Conservation (phyloP, 2,888 invertebrate species). For the Hartigia nigra region DNA sequence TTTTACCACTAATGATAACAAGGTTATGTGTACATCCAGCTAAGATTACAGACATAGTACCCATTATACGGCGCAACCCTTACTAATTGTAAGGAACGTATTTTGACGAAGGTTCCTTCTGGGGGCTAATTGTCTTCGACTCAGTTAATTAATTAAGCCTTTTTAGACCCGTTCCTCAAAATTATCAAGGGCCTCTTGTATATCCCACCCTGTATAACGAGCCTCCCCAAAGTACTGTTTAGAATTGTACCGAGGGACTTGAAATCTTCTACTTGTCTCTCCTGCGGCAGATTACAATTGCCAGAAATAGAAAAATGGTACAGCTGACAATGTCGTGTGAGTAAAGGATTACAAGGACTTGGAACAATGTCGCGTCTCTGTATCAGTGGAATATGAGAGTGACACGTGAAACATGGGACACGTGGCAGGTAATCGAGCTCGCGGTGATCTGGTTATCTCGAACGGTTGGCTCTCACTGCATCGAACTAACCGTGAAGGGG, state of each 20-base stretch:
- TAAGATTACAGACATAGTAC: neutral
- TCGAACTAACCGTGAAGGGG: neutral
- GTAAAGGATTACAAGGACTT: neutral
- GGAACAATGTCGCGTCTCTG: neutral
- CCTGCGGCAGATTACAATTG: neutral
- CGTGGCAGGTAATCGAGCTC: neutral
- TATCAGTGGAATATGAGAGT: neutral
- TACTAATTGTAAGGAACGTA: neutral
- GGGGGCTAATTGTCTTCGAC: neutral
- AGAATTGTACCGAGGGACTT: neutral
- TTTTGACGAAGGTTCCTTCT: neutral
- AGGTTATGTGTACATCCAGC: neutral
- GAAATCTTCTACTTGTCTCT: neutral
- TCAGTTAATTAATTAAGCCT: neutral
- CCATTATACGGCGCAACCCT: neutral
- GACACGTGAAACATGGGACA: neutral
- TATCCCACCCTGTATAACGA: neutral
- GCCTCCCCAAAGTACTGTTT: neutral
- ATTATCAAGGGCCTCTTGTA: neutral
- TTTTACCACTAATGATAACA: neutral
- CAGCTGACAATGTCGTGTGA: neutral
- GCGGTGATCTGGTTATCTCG: neutral
- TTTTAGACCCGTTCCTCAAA: neutral
- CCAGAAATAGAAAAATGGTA: neutral
- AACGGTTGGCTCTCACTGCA: neutral